Percentiles rank a stretch among this genome's conserved stretches.
phyloP scores from a whole-genome alignment of 2,888 invertebrate genomes.

The Agonopterix arenella region DNA sequence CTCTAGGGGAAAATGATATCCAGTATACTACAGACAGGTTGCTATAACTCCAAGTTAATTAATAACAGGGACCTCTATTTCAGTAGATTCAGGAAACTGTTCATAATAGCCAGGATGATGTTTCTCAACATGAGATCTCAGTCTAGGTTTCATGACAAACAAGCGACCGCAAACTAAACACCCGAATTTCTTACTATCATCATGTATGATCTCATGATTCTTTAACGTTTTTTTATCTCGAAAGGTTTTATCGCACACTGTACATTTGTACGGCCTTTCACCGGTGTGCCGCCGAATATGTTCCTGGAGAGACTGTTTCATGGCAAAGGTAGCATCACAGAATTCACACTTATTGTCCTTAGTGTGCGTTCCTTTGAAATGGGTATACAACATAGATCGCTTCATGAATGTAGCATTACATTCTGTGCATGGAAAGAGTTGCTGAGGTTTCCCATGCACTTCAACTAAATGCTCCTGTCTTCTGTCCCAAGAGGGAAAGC shows the following conservation, averaged over 20 bases:
- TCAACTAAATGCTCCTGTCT: constrained; percentile 19
- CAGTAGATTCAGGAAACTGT: too few species aligned
- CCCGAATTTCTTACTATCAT: neutral
- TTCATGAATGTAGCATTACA: constrained; percentile 19
- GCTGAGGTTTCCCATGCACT: constrained; percentile 18
- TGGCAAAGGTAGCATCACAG: constrained; percentile 18
- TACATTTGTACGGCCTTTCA: constrained; percentile 8
- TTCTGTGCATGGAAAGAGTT: constrained; percentile 15
- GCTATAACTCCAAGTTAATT: too few species aligned
- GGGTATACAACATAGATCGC: constrained; percentile 16
- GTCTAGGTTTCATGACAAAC: neutral
- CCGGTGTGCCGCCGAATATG: constrained; percentile 9
- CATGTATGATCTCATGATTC: constrained; percentile 12
- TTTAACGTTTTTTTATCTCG: constrained; percentile 2
- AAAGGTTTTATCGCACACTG: neutral
- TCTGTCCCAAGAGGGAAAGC: constrained; percentile 18
- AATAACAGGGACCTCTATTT: too few species aligned
- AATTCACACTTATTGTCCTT: constrained; percentile 18
- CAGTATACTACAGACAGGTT: too few species aligned
- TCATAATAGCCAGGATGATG: neutral
- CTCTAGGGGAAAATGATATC: too few species aligned
- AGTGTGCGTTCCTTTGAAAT: constrained; percentile 19
- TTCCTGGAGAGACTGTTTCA: constrained; percentile 5
- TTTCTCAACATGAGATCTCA: neutral
- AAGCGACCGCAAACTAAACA: constrained; percentile 3